Base-by-base conservation (phyloP, 2,888 invertebrate genomes). In the Peribatodes rhomboidaria region DNA sequence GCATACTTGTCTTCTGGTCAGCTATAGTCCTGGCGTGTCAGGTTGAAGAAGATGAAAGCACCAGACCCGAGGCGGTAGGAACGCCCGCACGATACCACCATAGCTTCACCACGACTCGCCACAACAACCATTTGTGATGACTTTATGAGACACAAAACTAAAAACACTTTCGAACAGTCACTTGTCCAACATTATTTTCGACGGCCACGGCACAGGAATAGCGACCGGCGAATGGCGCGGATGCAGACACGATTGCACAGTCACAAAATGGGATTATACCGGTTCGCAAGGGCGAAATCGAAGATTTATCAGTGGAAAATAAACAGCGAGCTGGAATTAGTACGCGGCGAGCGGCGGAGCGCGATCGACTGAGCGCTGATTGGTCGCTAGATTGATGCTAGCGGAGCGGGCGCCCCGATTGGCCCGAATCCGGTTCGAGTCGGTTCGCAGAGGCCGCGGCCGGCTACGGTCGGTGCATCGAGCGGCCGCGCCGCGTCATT, bases 21-120 rank as follows among this genome's bases (percentile, higher is more conserved):
- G 93, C 93, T 93, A 76, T 92, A 84, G 76, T 93, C 93, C 80
- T 93, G 93, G 69, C 93, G 85, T 64, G 92, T 93, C 78, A 93
- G 76, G 78, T 93, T 93, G 82, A 88, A 90, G 85, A 89, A 92
- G 75, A 89, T 83, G 74, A 93, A 92, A 69, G 92, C 92, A 70
- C 92, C 92, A 70, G 86, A 89, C 65, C 87, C 84, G 58, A 88
- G 79, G 67, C 87, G 87, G 79, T 84, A 87, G 68, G 82, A 83
- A 69, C 81, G 82, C 72, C 85, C 82, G 74, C 87, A 74, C 77
- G 73, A 79, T 82, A 87, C 84, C 85, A 92, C 87, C 92, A 92
- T 92, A 91, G 90, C 88, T 91, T 86, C 81, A 78, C 77, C 77
- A 80, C 82, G 70, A 68, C 70, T 78, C 83, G 74, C 88, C 82